phyloP scores from a whole-genome alignment of 2,797 vertebrate genomes.

The Brotula barbata region DNA sequence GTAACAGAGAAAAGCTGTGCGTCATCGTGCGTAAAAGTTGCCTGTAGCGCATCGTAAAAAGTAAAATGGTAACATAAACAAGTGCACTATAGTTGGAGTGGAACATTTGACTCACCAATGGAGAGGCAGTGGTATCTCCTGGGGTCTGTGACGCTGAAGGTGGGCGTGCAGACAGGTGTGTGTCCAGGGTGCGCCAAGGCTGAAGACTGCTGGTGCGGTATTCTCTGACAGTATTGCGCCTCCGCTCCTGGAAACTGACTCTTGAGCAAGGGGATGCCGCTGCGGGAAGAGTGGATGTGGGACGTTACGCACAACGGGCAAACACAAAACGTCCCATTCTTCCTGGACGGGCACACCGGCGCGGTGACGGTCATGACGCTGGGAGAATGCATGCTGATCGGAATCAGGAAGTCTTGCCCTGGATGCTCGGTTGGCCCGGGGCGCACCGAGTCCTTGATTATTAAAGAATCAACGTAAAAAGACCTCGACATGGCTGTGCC shows the following conservation, averaged over 20 bases:
- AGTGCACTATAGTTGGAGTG: neutral
- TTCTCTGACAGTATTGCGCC: constrained; percentile 86
- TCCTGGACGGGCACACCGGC: constrained; percentile 90
- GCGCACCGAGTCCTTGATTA: constrained; percentile 92
- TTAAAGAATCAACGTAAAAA: constrained; percentile 99
- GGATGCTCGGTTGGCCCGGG: constrained; percentile 82
- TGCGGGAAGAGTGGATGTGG: constrained; percentile 89
- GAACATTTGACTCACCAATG: constrained; percentile 85
- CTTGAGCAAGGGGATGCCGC: constrained; percentile 87
- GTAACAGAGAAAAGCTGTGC: neutral
- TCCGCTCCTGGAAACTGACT: constrained; percentile 86
- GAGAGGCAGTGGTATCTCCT: constrained; percentile 95
- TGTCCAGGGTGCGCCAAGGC: constrained; percentile 83
- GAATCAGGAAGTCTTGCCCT: constrained; percentile 91
- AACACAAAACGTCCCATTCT: constrained; percentile 92
- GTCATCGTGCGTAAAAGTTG: constrained; percentile 39
- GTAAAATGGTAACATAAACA: constrained; percentile 4
- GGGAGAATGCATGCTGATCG: constrained; percentile 91
- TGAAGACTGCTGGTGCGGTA: constrained; percentile 82
- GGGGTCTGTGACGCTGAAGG: constrained; percentile 94
- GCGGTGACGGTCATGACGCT: constrained; percentile 88
- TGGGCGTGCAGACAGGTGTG: constrained; percentile 79
- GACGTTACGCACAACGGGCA: constrained; percentile 96
- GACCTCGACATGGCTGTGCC: constrained; percentile 90
- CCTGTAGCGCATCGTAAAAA: neutral